These are phyloP conservation scores for Hydractinia echinata DNA, from an alignment of 30 jellyfish, hydroid and myxozoan genomes.

Conservation along the genomic window DNA sequence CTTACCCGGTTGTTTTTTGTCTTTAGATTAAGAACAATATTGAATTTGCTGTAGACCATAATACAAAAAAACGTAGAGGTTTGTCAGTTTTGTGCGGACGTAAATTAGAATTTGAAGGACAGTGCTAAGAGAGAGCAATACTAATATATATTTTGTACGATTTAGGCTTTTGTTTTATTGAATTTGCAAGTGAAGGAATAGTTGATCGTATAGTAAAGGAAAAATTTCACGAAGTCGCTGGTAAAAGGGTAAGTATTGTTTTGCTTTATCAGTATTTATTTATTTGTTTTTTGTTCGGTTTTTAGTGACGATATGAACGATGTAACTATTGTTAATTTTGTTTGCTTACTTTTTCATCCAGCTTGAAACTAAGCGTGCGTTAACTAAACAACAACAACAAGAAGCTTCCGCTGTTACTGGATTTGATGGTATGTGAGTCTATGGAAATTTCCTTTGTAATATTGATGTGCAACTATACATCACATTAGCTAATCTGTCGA, in stretches of 20 bases:
- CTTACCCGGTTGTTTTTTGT: neutral
- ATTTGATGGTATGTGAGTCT: neutral
- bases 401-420: slow-evolving; percentile 9
- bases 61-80: slow-evolving; percentile 53
- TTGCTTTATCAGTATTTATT: neutral
- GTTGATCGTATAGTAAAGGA: slow-evolving; percentile 77
- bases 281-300: neutral
- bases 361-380: slow-evolving; percentile 47
- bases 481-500: neutral
- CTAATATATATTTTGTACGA: neutral
- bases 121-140: neutral
- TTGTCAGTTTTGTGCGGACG: neutral
- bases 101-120: neutral
- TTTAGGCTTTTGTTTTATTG: slow-evolving; percentile 91
- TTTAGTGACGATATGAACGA: neutral
- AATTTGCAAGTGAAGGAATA: slow-evolving; percentile 79
- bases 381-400: slow-evolving; percentile 41
- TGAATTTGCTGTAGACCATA: slow-evolving; percentile 54
- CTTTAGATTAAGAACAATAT: slow-evolving; percentile 30
- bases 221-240: slow-evolving; percentile 71
- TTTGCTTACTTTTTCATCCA: neutral
- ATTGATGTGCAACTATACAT: neutral
- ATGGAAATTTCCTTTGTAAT: neutral
- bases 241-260: slow-evolving; percentile 39
- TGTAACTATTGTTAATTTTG: neutral